Evolutionary conservation across 1,140 invertebrate species (phyloP).

Genomic region (Drosophila virilis): DNA sequence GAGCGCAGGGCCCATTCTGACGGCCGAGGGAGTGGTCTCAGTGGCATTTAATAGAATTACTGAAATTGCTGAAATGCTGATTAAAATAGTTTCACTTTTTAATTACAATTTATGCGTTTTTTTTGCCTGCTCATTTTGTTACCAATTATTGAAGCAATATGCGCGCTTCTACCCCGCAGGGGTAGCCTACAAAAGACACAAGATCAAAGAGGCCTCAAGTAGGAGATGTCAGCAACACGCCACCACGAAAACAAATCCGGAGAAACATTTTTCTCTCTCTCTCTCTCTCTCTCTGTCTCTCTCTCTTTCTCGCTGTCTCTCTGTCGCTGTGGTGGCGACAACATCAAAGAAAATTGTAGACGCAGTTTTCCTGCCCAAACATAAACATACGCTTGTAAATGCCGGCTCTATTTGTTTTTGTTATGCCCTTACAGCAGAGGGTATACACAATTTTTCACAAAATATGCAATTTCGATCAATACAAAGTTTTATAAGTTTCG

Average conservation of each 20-base stretch:
- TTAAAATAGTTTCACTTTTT: constrained; percentile 83
- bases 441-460: neutral
- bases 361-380: constrained; percentile 68
- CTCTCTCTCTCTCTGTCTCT: constrained; percentile 1
- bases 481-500: too few species aligned
- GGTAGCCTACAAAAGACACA: constrained; percentile 37
- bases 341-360: constrained; percentile 78
- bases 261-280: constrained; percentile 63
- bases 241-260: constrained; percentile 41
- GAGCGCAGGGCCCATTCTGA: too few species aligned
- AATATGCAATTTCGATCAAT: too few species aligned
- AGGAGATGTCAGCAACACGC: constrained; percentile 45
- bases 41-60: constrained; percentile 69
- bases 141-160: constrained; percentile 68
- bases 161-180: constrained; percentile 1
- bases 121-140: constrained; percentile 49
- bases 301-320: neutral
- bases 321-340: constrained; percentile 22
- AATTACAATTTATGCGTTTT: constrained; percentile 73
- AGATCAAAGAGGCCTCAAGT: constrained; percentile 70
- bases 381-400: constrained; percentile 60
- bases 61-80: constrained; percentile 80
- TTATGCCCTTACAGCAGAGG: constrained; percentile 24
- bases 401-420: constrained; percentile 44
- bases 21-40: neutral